Percentiles rank a stretch among this genome's conserved stretches.
Conservation (phyloP, 2,113 vertebrate species). For the Apteryx mantelli region DNA sequence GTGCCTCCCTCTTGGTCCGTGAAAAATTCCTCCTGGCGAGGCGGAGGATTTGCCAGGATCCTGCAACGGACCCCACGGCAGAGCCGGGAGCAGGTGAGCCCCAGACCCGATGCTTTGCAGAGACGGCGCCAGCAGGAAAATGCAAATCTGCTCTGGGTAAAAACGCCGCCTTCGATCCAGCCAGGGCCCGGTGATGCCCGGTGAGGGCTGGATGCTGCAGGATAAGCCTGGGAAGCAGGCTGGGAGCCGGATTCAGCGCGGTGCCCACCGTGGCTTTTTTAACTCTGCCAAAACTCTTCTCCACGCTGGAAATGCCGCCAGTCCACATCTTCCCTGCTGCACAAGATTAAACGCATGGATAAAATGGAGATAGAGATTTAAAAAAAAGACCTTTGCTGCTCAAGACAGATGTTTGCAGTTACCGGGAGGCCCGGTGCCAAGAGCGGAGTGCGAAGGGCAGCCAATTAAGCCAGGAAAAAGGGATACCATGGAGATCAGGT, state of each 20-base stretch:
- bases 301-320: background rate
- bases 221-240: background rate
- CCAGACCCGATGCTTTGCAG: background rate
- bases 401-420: background rate
- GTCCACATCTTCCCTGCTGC: rapidly evolving
- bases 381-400: background rate
- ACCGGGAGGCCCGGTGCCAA: rapidly evolving
- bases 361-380: rapidly evolving
- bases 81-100: background rate
- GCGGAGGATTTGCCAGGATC: background rate
- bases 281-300: background rate
- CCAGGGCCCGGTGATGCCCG: no score
- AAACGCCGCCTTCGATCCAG: background rate
- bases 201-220: no score
- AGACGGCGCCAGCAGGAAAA: background rate
- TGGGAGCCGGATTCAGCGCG: rapidly evolving
- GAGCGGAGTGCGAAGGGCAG: background rate
- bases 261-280: background rate
- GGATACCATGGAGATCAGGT: background rate
- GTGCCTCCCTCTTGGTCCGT: no score
- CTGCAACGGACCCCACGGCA: background rate
- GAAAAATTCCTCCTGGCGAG: no score
- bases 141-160: background rate
- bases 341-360: background rate
- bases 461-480: background rate